A percentile compares a stretch with the other conserved stretches of the same genome.
These are phyloP conservation scores for Sebastes aleutianus DNA, from an alignment of 2,797 vertebrate species.

Conservation along the genomic window DNA sequence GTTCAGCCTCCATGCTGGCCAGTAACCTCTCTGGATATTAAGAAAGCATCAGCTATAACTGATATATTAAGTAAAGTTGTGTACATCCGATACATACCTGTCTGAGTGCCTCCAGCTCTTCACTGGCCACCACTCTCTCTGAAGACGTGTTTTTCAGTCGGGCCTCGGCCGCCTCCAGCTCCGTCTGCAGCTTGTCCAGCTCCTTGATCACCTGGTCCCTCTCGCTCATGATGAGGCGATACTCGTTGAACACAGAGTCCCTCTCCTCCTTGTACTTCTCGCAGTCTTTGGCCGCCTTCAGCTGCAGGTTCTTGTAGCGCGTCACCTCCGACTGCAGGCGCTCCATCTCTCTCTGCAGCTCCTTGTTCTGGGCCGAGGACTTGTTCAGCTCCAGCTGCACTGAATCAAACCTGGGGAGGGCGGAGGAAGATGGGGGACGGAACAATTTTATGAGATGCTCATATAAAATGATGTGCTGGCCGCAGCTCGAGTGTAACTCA, in stretches of 20 bases:
- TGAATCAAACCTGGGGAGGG: conserved; percentile 87
- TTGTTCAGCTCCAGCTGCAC: conserved; percentile 95
- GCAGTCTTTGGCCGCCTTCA: conserved; percentile 92
- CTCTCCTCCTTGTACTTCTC: conserved; percentile 98
- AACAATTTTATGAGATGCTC: neutral
- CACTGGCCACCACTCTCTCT: conserved; percentile 93
- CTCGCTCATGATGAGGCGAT: conserved; percentile 98
- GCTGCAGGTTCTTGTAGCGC: conserved; percentile 93
- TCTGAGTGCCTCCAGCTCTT: conserved; percentile 95
- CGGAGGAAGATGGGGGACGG: neutral
- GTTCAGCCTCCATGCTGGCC: neutral
- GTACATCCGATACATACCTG: conserved; percentile 83
- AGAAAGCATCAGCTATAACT: neutral
- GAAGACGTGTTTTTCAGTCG: conserved; percentile 96
- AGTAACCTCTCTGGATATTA: neutral
- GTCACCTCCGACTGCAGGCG: conserved; percentile 95
- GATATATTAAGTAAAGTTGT: neutral
- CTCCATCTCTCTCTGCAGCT: conserved; percentile 96
- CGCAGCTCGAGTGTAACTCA: conserved; percentile 1
- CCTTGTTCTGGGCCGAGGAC: conserved; percentile 93
- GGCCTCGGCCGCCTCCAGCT: conserved; percentile 93
- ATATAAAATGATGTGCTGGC: neutral
- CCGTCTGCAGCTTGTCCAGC: conserved; percentile 96
- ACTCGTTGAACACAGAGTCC: conserved; percentile 98
- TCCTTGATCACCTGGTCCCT: conserved; percentile 99